Evolutionary conservation across 2,797 vertebrate genomes (phyloP), one percentile per base, ranked within the genome.

Genomic region (Rhodeus uyekii): DNA sequence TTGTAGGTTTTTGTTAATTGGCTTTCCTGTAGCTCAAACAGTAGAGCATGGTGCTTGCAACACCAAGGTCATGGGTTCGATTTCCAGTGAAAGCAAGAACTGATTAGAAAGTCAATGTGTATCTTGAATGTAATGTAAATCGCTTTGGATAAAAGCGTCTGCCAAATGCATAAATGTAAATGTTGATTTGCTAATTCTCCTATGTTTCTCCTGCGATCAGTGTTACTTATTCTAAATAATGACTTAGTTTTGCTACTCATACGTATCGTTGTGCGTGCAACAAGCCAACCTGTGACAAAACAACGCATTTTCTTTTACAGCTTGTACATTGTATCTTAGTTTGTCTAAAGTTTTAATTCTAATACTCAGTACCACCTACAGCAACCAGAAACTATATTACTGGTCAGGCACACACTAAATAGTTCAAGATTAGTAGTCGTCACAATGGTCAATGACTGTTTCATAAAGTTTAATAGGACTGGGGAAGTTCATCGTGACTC

Each of bases 401-500:
- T 18, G 19, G 19, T 71, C 22, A 58, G 65, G 34, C 38, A 79
- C 36, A 55, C 34, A 68, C 50, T 61, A 60, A 80, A 71, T 7
- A 61, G 65, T 14, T 53, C n/a, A 13, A 58, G 48, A 68, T 50
- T 58, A 24, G 32, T 27, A 50, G 48, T 14, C 38, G 72, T 55
- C n/a, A 74, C 24, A 34, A 38, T 16, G 38, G 8, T 74, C 34
- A 55, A 38, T 18, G 22, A 38, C 22, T 32, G 53, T 60, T 24
- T 78, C 24, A 19, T 58, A 71, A 44, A 80, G 50, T 39, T 80
- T 42, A 80, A 34, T 32, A 46, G 2, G 22, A 69, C 22, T 29
- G 13, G 39, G 60, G 5, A 32, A 27, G 9, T 50, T 77, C 36
- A 65, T 77, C 4, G 8, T 32, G 10, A 44, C 44, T 53, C n/a